phyloP scores from a whole-genome alignment of 2,888 invertebrate genomes.

The Falcaria lacertinaria region DNA sequence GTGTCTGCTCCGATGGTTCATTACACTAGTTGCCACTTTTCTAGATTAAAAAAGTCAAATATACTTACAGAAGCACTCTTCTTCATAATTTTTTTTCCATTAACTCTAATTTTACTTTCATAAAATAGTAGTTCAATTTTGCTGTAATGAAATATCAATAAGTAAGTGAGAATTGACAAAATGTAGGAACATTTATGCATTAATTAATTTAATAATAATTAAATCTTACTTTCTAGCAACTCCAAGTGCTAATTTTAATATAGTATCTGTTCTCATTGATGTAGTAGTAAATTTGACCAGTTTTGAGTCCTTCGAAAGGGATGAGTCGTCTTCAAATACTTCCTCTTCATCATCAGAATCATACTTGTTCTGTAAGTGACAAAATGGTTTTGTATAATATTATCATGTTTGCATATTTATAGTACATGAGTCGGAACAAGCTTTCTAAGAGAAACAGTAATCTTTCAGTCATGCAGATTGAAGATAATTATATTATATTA shows the following conservation, averaged over 20 bases:
- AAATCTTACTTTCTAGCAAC: constrained; percentile 84
- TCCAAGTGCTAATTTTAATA: constrained; percentile 84
- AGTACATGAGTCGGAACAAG: neutral
- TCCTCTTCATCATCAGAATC: constrained; percentile 77
- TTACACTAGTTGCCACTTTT: no score
- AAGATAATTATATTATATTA: no score
- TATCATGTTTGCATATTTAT: no score
- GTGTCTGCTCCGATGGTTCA: no score
- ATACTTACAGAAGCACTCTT: constrained; percentile 84
- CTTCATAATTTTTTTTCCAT: constrained; percentile 87
- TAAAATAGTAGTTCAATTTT: constrained; percentile 90
- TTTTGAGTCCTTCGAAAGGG: constrained; percentile 82
- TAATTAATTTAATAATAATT: neutral
- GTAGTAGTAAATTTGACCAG: constrained; percentile 81
- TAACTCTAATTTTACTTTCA: constrained; percentile 88
- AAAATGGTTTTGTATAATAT: no score
- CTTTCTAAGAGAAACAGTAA: no score
- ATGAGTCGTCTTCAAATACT: constrained; percentile 60
- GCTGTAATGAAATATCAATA: constrained; percentile 73
- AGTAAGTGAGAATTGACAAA: no score
- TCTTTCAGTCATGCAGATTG: no score
- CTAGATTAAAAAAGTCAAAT: constrained; percentile 1
- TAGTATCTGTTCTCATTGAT: constrained; percentile 84
- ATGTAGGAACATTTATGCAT: no score
- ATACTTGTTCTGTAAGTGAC: constrained; percentile 52